Conservation (phyloP, 2,797 vertebrate genomes). For the Picus viridis region DNA sequence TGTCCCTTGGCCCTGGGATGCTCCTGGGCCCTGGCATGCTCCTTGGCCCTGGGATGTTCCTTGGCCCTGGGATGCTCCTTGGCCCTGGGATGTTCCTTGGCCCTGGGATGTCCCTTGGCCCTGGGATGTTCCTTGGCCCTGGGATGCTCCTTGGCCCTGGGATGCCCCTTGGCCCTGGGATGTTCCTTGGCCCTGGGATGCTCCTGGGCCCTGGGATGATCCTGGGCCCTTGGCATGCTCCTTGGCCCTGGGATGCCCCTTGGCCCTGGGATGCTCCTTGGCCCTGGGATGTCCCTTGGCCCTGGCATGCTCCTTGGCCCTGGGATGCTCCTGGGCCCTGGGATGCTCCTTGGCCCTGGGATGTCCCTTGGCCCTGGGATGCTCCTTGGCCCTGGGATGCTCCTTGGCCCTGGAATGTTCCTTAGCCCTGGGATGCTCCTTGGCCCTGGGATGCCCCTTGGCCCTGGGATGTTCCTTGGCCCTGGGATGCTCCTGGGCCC, state of each 20-base stretch:
- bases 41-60: too few relatives aligned
- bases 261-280: background rate
- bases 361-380: background rate
- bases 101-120: background rate
- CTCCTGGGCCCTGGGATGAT: background rate
- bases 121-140: too few relatives aligned
- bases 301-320: too few relatives aligned
- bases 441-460: too few relatives aligned
- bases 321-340: too few relatives aligned
- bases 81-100: background rate
- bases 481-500: background rate
- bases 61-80: background rate
- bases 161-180: background rate
- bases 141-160: too few relatives aligned
- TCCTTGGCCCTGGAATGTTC: background rate
- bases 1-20: background rate
- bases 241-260: too few relatives aligned
- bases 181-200: background rate
- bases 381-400: too few relatives aligned
- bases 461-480: background rate
- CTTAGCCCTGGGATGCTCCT: too few relatives aligned
- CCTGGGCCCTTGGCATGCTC: too few relatives aligned
- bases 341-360: background rate
- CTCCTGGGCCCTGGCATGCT: background rate
- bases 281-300: background rate